Percentiles rank a stretch among this genome's conserved stretches.
Conservation (phyloP, 1,140 invertebrate genomes). For the Apis laboriosa region DNA sequence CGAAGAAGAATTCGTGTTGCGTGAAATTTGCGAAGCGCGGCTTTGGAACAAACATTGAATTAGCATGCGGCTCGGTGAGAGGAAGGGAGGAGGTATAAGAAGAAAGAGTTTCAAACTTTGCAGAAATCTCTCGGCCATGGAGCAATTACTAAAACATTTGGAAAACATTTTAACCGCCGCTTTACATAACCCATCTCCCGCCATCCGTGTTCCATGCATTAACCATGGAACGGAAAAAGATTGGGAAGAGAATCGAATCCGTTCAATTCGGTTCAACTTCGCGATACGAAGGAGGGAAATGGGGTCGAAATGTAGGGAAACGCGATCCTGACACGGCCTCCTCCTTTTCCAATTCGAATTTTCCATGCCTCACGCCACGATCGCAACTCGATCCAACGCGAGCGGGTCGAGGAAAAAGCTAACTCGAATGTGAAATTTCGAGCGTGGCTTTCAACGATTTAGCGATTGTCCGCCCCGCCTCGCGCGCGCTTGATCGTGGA, state of each 20-base stretch:
- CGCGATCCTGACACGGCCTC: slow-evolving; percentile 39
- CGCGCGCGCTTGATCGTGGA: slow-evolving; percentile 59
- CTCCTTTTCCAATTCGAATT: slow-evolving; percentile 42
- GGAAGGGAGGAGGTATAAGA: not conserved
- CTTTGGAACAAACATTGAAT: not conserved
- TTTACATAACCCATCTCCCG: not conserved
- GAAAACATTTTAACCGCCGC: not conserved
- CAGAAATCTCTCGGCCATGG: not conserved
- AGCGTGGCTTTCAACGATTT: slow-evolving; percentile 61
- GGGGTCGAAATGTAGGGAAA: slow-evolving; percentile 56
- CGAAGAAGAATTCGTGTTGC: too few relatives aligned
- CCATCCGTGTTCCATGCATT: not conserved
- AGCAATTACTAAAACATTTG: slow-evolving; percentile 24
- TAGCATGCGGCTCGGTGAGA: not conserved
- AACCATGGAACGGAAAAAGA: slow-evolving; percentile 5
- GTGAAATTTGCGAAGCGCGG: not conserved
- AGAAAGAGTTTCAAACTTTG: not conserved
- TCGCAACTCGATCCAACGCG: slow-evolving; percentile 52
- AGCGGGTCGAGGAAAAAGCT: slow-evolving; percentile 62
- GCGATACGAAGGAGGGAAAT: slow-evolving; percentile 33
- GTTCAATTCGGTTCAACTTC: slow-evolving; percentile 24
- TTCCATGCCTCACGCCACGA: slow-evolving; percentile 61
- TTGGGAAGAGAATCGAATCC: slow-evolving; percentile 22
- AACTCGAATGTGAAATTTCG: slow-evolving; percentile 68
- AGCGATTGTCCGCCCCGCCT: slow-evolving; percentile 57